Evolutionary conservation across 1,140 invertebrate genomes (phyloP).

Genomic region (Cotesia glomerata): DNA sequence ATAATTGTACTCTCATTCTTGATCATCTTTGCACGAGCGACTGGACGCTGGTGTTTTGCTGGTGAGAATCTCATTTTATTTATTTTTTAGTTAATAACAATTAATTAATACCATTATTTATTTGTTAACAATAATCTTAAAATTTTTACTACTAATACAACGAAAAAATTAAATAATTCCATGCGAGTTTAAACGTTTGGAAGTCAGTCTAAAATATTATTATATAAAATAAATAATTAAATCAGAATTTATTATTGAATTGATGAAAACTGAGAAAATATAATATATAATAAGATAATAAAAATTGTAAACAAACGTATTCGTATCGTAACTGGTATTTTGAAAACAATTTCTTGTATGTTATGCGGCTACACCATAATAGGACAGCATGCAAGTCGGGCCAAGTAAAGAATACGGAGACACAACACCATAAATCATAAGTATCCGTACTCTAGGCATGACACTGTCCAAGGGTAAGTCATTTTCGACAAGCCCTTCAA

Average conservation of each 20-base stretch:
- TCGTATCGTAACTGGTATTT: neutral
- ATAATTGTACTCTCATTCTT: slow-evolving; percentile 71
- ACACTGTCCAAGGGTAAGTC: slow-evolving; percentile 64
- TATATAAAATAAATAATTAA: too few species aligned
- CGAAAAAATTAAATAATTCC: slow-evolving; percentile 4
- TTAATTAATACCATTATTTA: neutral
- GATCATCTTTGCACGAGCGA: slow-evolving; percentile 77
- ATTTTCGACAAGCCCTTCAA: slow-evolving; percentile 47
- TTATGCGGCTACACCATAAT: slow-evolving; percentile 59
- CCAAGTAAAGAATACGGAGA: slow-evolving; percentile 64
- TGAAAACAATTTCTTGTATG: slow-evolving; percentile 60
- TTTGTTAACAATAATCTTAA: neutral
- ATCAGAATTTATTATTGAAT: too few species aligned
- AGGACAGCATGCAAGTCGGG: slow-evolving; percentile 64
- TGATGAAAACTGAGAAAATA: neutral
- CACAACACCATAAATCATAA: slow-evolving; percentile 59
- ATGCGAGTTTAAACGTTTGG: slow-evolving; percentile 16
- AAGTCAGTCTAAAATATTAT: slow-evolving; percentile 21
- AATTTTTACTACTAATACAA: neutral
- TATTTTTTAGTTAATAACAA: neutral
- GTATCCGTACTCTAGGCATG: slow-evolving; percentile 62
- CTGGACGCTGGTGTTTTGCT: slow-evolving; percentile 82
- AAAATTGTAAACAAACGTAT: neutral
- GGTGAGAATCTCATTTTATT: slow-evolving; percentile 68
- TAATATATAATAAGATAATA: neutral